Conservation (phyloP, 2,888 invertebrate genomes). For the Tridacna gigas region DNA sequence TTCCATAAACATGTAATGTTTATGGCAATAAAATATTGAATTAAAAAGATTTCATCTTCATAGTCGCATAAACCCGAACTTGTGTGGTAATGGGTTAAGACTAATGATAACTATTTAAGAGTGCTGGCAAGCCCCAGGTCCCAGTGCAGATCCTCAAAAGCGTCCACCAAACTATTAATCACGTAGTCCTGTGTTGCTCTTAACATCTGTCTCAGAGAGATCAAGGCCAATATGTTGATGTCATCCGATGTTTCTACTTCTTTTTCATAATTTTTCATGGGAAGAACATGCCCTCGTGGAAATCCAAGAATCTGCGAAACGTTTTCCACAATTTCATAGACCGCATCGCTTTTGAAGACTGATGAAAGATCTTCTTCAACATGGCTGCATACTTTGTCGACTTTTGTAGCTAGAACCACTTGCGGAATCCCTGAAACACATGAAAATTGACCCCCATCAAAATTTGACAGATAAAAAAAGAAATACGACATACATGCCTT, state of each 20-base stretch:
- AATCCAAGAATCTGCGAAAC: neutral
- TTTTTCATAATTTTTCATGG: slow-evolving; percentile 2
- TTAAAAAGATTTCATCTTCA: no score
- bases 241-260: neutral
- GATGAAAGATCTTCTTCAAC: neutral
- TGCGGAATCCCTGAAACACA: slow-evolving; percentile 3
- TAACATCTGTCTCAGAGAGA: neutral
- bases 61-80: no score
- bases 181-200: neutral
- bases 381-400: neutral
- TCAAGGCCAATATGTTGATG: neutral
- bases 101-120: no score
- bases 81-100: no score
- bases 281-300: neutral
- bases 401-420: neutral
- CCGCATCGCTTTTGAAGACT: neutral
- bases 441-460: no score
- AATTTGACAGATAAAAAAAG: no score
- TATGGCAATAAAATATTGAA: no score
- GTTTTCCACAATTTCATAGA: neutral
- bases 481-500: no score
- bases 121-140: no score
- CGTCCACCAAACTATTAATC: neutral
- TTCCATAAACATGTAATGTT: no score
- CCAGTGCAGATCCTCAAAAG: no score